Conservation (phyloP, 2,888 invertebrate genomes). For the Cantharis rufa region DNA sequence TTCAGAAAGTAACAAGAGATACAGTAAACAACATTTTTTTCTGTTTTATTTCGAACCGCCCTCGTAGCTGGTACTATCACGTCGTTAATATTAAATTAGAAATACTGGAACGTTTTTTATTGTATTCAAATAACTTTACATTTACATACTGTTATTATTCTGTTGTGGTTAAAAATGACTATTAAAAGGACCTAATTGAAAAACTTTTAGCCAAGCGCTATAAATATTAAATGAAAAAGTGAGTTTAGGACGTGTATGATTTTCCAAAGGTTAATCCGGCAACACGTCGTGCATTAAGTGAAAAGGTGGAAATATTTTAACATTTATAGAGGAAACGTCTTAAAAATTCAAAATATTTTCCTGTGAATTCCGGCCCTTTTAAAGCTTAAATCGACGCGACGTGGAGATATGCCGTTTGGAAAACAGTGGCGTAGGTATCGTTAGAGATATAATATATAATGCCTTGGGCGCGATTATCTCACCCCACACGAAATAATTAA, state of each 20-base stretch:
- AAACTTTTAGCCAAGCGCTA: background rate
- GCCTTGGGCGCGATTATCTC: background rate
- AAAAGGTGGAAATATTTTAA: background rate
- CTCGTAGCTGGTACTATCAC: background rate
- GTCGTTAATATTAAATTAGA: background rate
- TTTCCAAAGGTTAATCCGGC: background rate
- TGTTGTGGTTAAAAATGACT: background rate
- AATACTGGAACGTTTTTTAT: background rate
- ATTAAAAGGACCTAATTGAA: background rate
- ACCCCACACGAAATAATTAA: background rate
- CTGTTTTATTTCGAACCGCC: background rate
- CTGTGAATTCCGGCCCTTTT: background rate
- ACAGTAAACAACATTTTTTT: background rate
- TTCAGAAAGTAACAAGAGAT: background rate
- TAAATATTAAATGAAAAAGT: background rate
- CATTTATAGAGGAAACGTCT: background rate
- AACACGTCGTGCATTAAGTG: background rate
- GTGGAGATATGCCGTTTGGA: background rate
- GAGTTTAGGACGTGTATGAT: background rate
- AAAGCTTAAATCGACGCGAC: background rate
- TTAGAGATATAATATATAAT: background rate
- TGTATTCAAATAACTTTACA: background rate
- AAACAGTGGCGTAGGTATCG: background rate
- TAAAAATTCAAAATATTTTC: background rate
- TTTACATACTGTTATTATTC: background rate